Base-by-base conservation (phyloP, 2,888 invertebrate genomes). In the Papilio elwesi region DNA sequence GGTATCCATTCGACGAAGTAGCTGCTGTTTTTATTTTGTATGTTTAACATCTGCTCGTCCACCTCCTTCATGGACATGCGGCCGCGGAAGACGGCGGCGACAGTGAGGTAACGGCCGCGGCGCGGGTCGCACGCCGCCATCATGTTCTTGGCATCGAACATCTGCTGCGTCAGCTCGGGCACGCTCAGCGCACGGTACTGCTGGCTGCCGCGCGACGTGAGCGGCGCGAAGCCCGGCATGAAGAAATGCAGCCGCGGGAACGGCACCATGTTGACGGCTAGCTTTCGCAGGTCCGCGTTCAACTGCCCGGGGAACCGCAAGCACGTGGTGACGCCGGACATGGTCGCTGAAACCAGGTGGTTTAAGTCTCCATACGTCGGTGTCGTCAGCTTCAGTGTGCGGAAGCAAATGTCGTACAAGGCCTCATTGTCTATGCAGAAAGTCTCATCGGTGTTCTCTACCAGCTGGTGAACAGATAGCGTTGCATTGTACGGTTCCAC, bases 71-170 rank as follows among this genome's bases (percentile, higher is more conserved):
- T 98, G 68, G 98, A 98, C 97, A 98, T 97, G 77, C 97, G 95
- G 1, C 97, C 98, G 77, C 98, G 95, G 94, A 98, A 98, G 74
- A 98, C 96, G 15, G 97, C 97, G 1, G 98, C 98, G 0, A 98
- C 98, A 0, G 98, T 98, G 64, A 98, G 92, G 84, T 98, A 98
- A 71, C 98, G 95, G 48, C 98, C 98, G 85, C 97, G 97, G 11
- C 98, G 94, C 0, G 98, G 98, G 86, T 98, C 98, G 85, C 98
- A 98, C 15, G 98, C 98, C 13, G 98, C 98, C 98, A 98, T 98
- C 98, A 98, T 98, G 90, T 98, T 98, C 91, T 98, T 98, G 13
- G 98, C 97, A 85, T 98, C 98, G 85, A 98, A 98, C 97, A 97
- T 97, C 87, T 97, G 97, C 80, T 97, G 95, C 0, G 98, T 98